Evolutionary conservation across 1,140 invertebrate species (phyloP), one percentile per base, ranked within the genome.

Genomic region (Meloidogyne floridensis): DNA sequence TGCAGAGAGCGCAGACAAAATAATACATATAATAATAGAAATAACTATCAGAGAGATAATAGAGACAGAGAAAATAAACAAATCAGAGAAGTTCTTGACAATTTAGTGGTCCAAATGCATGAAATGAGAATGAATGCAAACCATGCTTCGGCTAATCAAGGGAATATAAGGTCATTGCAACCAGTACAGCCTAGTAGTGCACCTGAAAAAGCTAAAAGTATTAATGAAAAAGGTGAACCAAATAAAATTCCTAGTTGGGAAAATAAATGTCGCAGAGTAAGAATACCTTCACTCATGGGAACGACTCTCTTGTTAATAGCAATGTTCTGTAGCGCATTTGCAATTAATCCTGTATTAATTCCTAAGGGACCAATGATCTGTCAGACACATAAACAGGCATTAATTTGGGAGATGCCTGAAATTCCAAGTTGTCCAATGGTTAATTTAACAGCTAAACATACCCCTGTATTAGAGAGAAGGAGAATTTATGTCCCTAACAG

Each of bases 71-170:
- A 47, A 3, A 51, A 7, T 13, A 6, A 51, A 2, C n/a, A 75
- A 10, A 20, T 75, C 0, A 75, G 51, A 51, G 42, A 32, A 51
- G 51, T 18, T 42, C 10, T 75, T 3, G 74, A 75, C 9, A 9
- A 75, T 20, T 32, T 75, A 53, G 20, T 42, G 0, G 74, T 75
- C 2, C 74, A 75, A 11, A 0, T 51, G 2, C 74, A 75, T 75
- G 74, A 75, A 75, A 9, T 75, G 74, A 75, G 51, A 75, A 75
- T 75, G 74, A 75, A 9, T 0, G 11, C 2, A 32, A 51, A 75
- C 59, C 11, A 75, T 11, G 43, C 32, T 13, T 75, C 74, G 43
- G 74, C 74, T 11, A 13, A 6, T 2, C 73, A 75, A 18, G 47
- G 56, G 9, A 75, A 75, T 13, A 10, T 75, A 42, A 75, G 20